Evolutionary conservation across 2,113 vertebrate genomes (phyloP).

Genomic region (Gavia stellata): DNA sequence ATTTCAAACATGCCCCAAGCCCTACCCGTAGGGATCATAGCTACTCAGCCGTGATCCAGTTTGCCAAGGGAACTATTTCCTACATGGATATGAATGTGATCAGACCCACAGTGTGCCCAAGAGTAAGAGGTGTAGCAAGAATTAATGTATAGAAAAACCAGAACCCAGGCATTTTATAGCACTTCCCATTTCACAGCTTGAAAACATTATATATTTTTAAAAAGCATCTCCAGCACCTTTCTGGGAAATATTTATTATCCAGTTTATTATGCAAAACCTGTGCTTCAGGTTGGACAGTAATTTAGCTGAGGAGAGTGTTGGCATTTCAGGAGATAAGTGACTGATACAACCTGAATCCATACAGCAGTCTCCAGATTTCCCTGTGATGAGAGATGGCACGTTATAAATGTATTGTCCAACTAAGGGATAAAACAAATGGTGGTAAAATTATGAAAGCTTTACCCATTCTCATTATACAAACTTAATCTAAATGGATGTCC

Average conservation of each 20-base stretch:
- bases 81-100: not conserved
- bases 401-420: conserved; percentile 12
- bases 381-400: not conserved
- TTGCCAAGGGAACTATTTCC: not conserved
- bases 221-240: not conserved
- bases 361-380: not conserved
- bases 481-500: conserved; percentile 58
- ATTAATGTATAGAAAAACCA: not conserved
- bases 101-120: not conserved
- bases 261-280: not conserved
- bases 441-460: conserved; percentile 50
- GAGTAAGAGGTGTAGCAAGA: not conserved
- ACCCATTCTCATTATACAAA: conserved; percentile 47
- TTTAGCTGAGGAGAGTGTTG: not conserved
- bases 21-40: not conserved
- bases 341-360: not conserved
- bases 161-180: not conserved
- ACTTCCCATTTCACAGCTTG: not conserved
- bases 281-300: not conserved
- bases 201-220: not conserved
- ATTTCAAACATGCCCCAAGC: not conserved
- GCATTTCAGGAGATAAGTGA: not conserved
- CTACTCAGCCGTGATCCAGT: not conserved
- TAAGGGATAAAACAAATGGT: conserved; percentile 39
- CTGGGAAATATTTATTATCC: not conserved